A percentile compares a stretch with the other conserved stretches of the same genome.
Evolutionary conservation across 2,888 invertebrate species (phyloP).

Genomic region (Rhaphigaster nebulosa): DNA sequence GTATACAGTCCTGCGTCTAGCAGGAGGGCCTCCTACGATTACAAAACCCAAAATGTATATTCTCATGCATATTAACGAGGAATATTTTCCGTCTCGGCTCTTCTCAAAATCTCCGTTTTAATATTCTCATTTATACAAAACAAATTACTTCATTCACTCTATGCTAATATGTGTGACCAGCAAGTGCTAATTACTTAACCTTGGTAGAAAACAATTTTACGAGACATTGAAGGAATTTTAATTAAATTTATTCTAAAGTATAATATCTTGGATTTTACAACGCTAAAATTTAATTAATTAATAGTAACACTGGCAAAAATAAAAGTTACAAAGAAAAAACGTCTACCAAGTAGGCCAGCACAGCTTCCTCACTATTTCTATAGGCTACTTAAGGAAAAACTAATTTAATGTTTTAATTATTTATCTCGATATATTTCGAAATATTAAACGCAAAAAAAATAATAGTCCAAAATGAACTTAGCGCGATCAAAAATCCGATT

Average conservation of each 20-base stretch:
- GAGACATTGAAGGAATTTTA: background rate
- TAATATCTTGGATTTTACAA: too few species aligned
- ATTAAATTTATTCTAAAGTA: background rate
- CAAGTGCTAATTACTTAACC: background rate
- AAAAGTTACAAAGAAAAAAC: too few species aligned
- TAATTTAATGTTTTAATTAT: too few species aligned
- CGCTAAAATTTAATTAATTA: too few species aligned
- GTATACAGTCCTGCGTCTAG: background rate
- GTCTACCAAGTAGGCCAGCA: too few species aligned
- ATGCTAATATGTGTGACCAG: background rate
- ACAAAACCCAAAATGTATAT: conserved; percentile 7
- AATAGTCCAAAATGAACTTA: too few species aligned
- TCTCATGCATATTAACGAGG: background rate
- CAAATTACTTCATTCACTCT: background rate
- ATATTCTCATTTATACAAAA: background rate
- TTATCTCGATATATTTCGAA: too few species aligned
- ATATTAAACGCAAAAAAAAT: too few species aligned
- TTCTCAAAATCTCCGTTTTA: background rate
- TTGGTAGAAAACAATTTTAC: background rate
- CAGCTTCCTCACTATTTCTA: too few species aligned
- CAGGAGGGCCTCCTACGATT: background rate
- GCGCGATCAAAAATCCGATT: too few species aligned
- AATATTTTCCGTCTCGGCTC: background rate
- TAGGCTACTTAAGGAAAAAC: too few species aligned
- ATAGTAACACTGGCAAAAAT: too few species aligned